These are phyloP conservation scores for Amiota mariae DNA, from an alignment of 2,888 invertebrate genomes.

Conservation along the genomic window DNA sequence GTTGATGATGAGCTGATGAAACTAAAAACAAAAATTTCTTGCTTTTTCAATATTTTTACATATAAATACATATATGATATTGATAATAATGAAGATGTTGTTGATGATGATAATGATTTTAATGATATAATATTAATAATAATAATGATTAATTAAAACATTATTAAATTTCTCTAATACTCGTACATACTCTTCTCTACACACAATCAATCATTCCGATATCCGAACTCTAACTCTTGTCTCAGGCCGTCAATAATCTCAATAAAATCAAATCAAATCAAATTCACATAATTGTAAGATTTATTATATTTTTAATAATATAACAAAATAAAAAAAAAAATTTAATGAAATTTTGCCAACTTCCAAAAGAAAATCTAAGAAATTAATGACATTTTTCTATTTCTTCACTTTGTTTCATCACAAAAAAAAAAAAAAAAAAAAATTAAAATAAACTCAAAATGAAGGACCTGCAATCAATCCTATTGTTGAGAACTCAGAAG, in stretches of 20 bases:
- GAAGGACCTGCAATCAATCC: constrained; percentile 72
- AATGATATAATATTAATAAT: not conserved
- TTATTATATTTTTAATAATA: constrained; percentile 38
- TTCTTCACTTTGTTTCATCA: constrained; percentile 37
- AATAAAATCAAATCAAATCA: constrained; percentile 47
- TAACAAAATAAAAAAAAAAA: too few relatives aligned
- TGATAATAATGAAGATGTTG: not conserved
- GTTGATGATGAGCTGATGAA: not conserved
- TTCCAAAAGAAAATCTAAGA: constrained; percentile 55
- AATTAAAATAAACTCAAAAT: not conserved
- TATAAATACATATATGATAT: not conserved
- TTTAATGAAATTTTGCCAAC: constrained; percentile 53
- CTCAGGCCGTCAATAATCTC: constrained; percentile 66
- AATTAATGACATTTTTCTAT: constrained; percentile 53
- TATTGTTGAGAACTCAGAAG: constrained; percentile 78
- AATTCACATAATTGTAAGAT: constrained; percentile 60
- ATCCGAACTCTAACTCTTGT: constrained; percentile 63
- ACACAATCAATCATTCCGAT: constrained; percentile 60
- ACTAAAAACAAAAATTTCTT: constrained; percentile 6
- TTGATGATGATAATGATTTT: constrained; percentile 12
- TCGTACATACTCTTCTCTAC: constrained; percentile 15
- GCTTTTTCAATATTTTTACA: constrained; percentile 4
- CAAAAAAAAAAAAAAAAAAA: constrained; percentile 15
- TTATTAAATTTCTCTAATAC: constrained; percentile 20
- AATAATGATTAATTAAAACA: constrained; percentile 14